These are phyloP conservation scores for Dyspetes luteomarginatus DNA, from an alignment of 2,888 invertebrate species.

Conservation along the genomic window DNA sequence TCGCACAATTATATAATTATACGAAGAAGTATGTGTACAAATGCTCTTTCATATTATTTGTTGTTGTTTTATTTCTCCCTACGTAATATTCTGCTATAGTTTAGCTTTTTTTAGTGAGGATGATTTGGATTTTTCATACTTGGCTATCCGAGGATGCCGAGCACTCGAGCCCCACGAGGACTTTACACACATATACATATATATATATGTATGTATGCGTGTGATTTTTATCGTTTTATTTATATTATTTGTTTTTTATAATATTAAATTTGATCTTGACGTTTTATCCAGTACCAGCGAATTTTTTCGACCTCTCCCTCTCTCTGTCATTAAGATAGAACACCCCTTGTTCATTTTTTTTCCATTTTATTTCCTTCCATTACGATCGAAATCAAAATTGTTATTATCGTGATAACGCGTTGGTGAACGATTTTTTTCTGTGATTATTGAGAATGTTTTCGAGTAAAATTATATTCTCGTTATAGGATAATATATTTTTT, in stretches of 20 bases:
- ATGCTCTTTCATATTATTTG: too few species aligned
- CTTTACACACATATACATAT: constrained; percentile 1
- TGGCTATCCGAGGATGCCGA: too few species aligned
- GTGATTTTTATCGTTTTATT: not conserved
- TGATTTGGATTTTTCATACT: too few species aligned
- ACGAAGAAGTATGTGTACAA: too few species aligned
- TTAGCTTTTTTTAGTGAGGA: too few species aligned
- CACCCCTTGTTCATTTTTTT: not conserved
- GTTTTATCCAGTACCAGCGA: constrained; percentile 62
- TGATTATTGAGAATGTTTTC: not conserved
- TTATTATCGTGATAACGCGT: too few species aligned
- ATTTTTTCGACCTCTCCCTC: constrained; percentile 28
- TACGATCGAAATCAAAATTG: not conserved
- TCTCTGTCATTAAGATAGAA: constrained; percentile 11
- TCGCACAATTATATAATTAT: too few species aligned
- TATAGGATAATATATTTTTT: not conserved
- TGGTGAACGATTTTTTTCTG: not conserved
- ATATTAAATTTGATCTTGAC: constrained; percentile 38
- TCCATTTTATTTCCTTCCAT: not conserved
- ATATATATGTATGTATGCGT: constrained; percentile 19
- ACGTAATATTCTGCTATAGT: too few species aligned
- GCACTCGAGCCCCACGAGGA: too few species aligned
- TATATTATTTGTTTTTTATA: not conserved
- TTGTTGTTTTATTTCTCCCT: too few species aligned
- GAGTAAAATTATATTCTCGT: not conserved